Evolutionary conservation across 2,797 vertebrate genomes (phyloP), one percentile per base, ranked within the genome.

Genomic region (Sphaeramia orbicularis): DNA sequence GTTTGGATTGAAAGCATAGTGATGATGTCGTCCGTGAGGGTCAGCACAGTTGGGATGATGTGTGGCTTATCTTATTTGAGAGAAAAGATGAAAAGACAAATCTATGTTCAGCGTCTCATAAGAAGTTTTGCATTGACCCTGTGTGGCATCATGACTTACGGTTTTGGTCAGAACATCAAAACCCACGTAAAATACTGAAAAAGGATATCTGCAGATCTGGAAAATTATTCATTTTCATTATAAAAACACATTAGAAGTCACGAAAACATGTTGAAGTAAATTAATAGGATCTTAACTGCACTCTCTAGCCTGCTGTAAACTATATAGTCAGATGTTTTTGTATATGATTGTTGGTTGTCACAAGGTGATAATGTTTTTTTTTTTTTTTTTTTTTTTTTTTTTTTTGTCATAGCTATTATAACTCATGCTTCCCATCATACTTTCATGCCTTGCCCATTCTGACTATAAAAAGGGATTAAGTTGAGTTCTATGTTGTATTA

Each of bases 141-240:
- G 19, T 59, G 52, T 55, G 47, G 50, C 61, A 38, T 45, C n/a
- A 27, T 6, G 38, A 32, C 44, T 42, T 59, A 16, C 24, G 69
- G 18, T 53, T 37, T 60, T 65, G 21, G 11, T 45, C 63, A 24
- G 58, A 78, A 36, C 36, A 35, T 62, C 52, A 53, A 65, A 72
- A 50, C 18, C 8, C 15, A 27, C 1, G 12, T 54, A 32, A 66
- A 60, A 16, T 42, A 45, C 67, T 74, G 18, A 65, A 51, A 55
- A 64, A 60, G 59, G 37, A 19, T 21, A 41, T 41, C 52, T 24
- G 52, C 52, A 55, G 19, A 18, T 55, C 14, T 27, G 12, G 9
- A 19, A 24, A 52, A 37, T 21, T 24, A 2, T 24, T 24, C 21
- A 24, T 24, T 24, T 24, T 24, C 21, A 24, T 24, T 2, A 24